Conservation (phyloP, 1,140 invertebrate genomes). For the Drosophila simulans region DNA sequence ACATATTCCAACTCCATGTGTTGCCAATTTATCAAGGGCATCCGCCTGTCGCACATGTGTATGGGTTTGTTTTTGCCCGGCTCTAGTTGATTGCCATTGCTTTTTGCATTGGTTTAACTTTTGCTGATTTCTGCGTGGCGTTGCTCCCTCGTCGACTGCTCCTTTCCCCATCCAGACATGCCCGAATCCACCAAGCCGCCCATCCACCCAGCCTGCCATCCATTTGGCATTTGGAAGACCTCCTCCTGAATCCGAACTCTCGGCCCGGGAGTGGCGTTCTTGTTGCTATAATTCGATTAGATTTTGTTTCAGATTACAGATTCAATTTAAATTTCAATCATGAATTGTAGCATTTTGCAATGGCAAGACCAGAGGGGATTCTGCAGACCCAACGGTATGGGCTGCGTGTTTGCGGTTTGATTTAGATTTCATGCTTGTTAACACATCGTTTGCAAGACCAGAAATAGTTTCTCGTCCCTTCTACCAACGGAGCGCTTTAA, state of each 20-base stretch:
- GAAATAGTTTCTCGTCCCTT: slow-evolving; percentile 28
- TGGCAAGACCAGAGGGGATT: slow-evolving; percentile 55
- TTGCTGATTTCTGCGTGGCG: slow-evolving; percentile 57
- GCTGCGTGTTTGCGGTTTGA: slow-evolving; percentile 63
- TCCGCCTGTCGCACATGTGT: slow-evolving; percentile 18
- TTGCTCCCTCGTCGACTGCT: slow-evolving; percentile 11
- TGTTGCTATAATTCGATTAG: slow-evolving; percentile 69
- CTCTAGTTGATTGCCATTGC: slow-evolving; percentile 51
- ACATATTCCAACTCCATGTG: slow-evolving; percentile 16
- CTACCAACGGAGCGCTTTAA: slow-evolving; percentile 4
- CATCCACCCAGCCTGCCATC: background rate
- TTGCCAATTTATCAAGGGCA: slow-evolving; percentile 42
- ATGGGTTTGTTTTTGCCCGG: slow-evolving; percentile 15
- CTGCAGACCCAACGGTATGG: slow-evolving; percentile 15
- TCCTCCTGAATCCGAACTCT: background rate
- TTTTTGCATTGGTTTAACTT: slow-evolving; percentile 65
- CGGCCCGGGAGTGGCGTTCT: slow-evolving; percentile 16
- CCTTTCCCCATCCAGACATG: background rate
- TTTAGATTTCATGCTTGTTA: slow-evolving; percentile 68
- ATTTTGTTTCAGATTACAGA: slow-evolving; percentile 70
- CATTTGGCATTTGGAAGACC: background rate
- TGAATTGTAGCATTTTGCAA: slow-evolving; percentile 66
- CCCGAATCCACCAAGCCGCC: background rate
- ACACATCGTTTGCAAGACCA: slow-evolving; percentile 58
- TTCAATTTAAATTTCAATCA: slow-evolving; percentile 71